Conservation (phyloP, 2,113 vertebrate genomes). For the Alethe diademata region DNA sequence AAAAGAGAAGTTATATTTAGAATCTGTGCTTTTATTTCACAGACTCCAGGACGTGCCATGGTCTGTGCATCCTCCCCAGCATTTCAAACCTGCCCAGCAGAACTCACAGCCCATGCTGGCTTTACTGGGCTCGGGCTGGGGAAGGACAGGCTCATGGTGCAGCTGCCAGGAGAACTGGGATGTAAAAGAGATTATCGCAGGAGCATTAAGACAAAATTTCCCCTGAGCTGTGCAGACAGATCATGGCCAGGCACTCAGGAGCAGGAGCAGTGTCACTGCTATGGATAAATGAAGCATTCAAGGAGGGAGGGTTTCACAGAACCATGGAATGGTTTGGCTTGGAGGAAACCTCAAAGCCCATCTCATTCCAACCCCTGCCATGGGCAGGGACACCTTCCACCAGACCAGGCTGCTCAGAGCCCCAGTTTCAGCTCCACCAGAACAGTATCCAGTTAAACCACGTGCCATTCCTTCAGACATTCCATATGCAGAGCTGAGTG, state of each 20-base stretch:
- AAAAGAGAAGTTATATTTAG: not conserved
- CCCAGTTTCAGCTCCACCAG: not conserved
- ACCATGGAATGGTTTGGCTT: not conserved
- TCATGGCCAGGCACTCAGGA: not conserved
- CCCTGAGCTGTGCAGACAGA: not conserved
- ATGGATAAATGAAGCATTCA: not conserved
- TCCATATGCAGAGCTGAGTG: accelerated
- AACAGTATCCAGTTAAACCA: not conserved
- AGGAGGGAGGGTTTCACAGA: not conserved
- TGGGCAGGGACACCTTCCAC: not conserved
- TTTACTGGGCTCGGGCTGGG: not conserved
- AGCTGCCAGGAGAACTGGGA: not conserved
- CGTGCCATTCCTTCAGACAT: accelerated
- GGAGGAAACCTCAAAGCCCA: not conserved
- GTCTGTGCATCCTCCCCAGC: not conserved
- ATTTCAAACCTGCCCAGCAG: not conserved
- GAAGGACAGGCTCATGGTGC: not conserved
- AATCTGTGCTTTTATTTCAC: not conserved
- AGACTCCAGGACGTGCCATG: accelerated
- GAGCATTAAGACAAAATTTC: not conserved
- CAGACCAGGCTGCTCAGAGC: not conserved
- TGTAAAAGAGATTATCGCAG: not conserved
- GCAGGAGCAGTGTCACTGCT: not conserved
- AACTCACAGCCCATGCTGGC: not conserved
- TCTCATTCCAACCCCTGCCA: not conserved